Evolutionary conservation across 2,797 vertebrate species (phyloP), one percentile per base, ranked within the genome.

Genomic region (Triplophysa yarkandensis): DNA sequence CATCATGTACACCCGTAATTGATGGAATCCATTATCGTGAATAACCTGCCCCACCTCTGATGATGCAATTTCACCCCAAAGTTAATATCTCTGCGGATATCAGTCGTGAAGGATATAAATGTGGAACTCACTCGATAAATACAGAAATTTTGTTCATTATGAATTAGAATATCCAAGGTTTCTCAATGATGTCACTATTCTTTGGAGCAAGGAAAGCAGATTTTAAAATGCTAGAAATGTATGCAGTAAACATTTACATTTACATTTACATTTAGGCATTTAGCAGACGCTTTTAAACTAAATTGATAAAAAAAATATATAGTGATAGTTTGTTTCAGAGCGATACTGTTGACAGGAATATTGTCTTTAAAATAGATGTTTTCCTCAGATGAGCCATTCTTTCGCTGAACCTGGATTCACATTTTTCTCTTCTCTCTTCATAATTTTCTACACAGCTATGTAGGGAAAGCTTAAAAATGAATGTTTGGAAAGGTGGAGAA

Each of bases 1-100:
- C 61, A 64, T 64, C 34, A 73, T 8, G 43, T 55, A 63, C 8
- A 46, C 34, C 63, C 52, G n/a, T 63, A 73, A 73, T 54, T 64
- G 28, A 64, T 23, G 11, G 52, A 64, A 64, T 3, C 71, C 71
- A 73, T 73, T 55, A 43, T 27, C 27, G 16, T 39, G 44, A 63
- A 54, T 63, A 63, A 28, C 60, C 60, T 63, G 58, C 28, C 34
- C 23, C 34, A 39, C 11, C n/a, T 63, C 50, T 43, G 44, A 72
- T 72, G 70, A 39, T 72, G 60, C 13, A 43, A 30, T 73, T 57
- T 30, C 11, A 9, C 21, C n/a, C 19, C 23, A 17, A 54, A 43
- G 48, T 41, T 64, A 34, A 11, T 54, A 34, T 17, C 34, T 72
- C 34, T 43, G 3, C 17, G 46, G 48, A 63, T 63, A 63, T 52